Percentiles rank a stretch among this genome's conserved stretches.
Conservation (phyloP, 2,113 vertebrate species). For the Ictalurus punctatus region DNA sequence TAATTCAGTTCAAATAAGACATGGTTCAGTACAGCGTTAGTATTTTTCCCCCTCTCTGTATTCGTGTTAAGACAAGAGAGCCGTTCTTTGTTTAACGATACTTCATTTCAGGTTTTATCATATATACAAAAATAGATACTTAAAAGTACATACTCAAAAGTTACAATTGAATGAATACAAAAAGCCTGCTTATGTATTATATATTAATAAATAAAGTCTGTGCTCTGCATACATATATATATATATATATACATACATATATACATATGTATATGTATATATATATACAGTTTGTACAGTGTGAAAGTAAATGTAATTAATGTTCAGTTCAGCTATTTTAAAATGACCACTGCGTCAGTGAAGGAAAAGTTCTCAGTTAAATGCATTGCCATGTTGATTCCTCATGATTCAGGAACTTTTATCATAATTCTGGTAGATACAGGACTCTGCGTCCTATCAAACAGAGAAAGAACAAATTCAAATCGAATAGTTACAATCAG, state of each 20-base stretch:
- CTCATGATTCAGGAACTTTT: background rate
- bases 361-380: background rate
- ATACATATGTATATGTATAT: background rate
- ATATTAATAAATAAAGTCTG: background rate
- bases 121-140: background rate
- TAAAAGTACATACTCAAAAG: background rate
- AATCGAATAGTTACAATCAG: background rate
- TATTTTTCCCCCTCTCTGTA: background rate
- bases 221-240: too few relatives aligned
- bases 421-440: background rate
- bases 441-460: background rate
- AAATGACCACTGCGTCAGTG: background rate
- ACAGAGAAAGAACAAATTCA: background rate
- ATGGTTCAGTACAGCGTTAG: background rate
- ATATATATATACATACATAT: too few relatives aligned
- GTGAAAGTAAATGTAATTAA: background rate
- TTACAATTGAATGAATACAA: background rate
- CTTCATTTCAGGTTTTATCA: background rate
- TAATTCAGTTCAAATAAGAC: background rate
- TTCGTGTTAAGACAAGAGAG: background rate
- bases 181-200: background rate
- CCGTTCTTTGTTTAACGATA: background rate
- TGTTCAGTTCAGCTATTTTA: background rate
- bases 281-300: background rate
- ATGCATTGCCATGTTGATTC: background rate